A percentile compares a stretch with the other conserved stretches of the same genome.
Evolutionary conservation across 2,797 vertebrate genomes (phyloP).

Genomic region (Ibycter americanus): DNA sequence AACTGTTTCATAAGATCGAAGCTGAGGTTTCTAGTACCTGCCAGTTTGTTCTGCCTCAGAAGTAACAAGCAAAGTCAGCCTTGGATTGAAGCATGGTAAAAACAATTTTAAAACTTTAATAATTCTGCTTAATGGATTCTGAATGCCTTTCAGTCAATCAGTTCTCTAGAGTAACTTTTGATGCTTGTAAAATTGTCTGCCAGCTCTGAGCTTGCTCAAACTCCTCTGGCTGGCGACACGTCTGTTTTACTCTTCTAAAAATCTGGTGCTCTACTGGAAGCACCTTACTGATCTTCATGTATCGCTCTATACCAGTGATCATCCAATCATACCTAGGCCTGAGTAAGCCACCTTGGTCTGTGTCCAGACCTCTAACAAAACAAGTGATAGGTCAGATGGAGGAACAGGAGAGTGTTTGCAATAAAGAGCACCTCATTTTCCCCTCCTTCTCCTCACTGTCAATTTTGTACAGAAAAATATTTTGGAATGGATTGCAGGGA

Average conservation of each 20-base stretch:
- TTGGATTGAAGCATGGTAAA: not conserved
- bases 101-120: not conserved
- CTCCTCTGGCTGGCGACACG: not conserved
- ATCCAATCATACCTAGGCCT: not conserved
- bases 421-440: not conserved
- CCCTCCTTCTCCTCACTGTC: not conserved
- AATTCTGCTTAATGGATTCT: not conserved
- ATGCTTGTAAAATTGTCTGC: not conserved
- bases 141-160: not conserved
- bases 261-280: not conserved
- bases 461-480: not conserved
- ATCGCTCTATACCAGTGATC: not conserved
- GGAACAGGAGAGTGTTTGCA: not conserved
- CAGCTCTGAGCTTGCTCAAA: not conserved
- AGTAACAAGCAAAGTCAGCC: not conserved
- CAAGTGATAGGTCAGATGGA: not conserved
- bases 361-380: not conserved
- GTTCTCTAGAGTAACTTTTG: not conserved
- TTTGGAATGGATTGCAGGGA: not conserved
- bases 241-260: not conserved
- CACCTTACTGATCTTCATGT: not conserved
- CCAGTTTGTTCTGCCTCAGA: not conserved
- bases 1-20: not conserved
- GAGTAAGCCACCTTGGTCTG: not conserved
- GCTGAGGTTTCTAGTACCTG: not conserved